Base-by-base conservation (phyloP, 2,888 invertebrate species). In the Lamellibrachia columna region DNA sequence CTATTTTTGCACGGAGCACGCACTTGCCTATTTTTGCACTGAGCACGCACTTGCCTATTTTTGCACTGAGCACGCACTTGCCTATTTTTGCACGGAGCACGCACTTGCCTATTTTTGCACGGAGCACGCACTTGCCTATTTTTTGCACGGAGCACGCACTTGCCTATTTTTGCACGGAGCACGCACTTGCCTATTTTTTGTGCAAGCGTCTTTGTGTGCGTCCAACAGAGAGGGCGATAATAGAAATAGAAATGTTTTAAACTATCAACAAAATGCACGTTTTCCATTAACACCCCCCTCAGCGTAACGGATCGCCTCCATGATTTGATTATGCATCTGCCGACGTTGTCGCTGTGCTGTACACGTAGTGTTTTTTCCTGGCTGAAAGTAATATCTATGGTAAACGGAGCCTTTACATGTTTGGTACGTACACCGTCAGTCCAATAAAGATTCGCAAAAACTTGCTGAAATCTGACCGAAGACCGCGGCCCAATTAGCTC, bases 351-450 rank as follows among this genome's bases (percentile, higher is more conserved):
- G 15, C 75, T n/a, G 75, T n/a, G 22, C 22, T 75, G 60, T 75
- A 75, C 75, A 75, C 11, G n/a, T 75, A 22, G 3, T 22, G 75
- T 75, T 75, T 75, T 75, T 75, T 15, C 75, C 11, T 40, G 40
- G 75, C 75, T 75, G 75, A 75, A 75, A 75, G 75, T 75, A 75
- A 75, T 75, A 75, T 75, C 75, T 75, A 75, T 75, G 75, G 75
- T 75, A 75, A 75, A 75, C 75, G 75, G 75, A 75, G 75, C 22
- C 75, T 22, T 4, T 22, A 75, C 75, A n/a, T 22, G 75, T 15
- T 15, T n/a, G 75, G 75, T n/a, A 22, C 2, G 75, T 75, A 4
- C 75, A 75, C n/a, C 22, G n/a, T 75, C 75, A 75, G 75, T 75
- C 75, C 75, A n/a, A 75, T 75, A 75, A 75, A 75, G 75, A 75